Evolutionary conservation across 2,113 vertebrate genomes (phyloP).

Genomic region (Bos indicus): DNA sequence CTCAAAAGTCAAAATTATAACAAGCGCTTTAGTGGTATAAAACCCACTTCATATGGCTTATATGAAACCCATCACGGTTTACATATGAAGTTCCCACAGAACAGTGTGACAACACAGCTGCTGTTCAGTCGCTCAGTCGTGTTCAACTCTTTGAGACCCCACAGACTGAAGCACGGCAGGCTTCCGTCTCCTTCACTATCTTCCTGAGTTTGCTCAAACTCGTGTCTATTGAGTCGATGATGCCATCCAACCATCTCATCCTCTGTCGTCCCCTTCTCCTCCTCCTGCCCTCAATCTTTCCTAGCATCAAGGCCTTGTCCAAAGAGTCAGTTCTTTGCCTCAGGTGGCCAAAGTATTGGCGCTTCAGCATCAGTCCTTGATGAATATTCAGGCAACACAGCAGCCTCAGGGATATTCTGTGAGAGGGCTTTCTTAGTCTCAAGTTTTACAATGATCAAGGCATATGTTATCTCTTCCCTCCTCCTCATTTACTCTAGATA

Average conservation of each 20-base stretch:
- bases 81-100: neutral
- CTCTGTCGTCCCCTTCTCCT: neutral
- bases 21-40: neutral
- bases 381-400: neutral
- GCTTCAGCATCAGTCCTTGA: neutral
- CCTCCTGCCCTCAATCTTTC: neutral
- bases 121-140: fast-evolving
- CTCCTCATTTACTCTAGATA: neutral
- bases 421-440: neutral
- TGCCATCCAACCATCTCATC: neutral
- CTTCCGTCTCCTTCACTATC: neutral
- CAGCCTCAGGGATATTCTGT: neutral
- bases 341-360: neutral
- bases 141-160: neutral
- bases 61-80: neutral
- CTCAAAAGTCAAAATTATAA: neutral
- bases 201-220: neutral
- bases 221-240: neutral
- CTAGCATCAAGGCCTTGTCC: neutral
- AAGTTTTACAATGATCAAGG: neutral
- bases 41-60: no score
- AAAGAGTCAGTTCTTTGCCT: neutral
- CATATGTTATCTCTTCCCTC: no score
- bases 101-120: neutral
- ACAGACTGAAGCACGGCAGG: neutral